Evolutionary conservation across 2,888 invertebrate species (phyloP).

Genomic region (Epiblema foenella): DNA sequence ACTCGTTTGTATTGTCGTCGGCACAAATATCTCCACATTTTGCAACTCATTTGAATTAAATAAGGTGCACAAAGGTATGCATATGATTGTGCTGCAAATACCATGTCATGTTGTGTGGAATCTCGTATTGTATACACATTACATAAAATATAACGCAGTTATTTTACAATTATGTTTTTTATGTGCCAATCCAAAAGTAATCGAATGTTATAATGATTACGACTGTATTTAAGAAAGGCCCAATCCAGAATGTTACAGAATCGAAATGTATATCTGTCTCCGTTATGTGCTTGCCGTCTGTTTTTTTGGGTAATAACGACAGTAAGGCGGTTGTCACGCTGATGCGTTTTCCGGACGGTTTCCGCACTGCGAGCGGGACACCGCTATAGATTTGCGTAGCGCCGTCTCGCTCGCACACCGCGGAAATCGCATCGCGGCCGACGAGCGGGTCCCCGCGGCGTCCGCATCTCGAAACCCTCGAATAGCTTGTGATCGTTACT

Average conservation of each 20-base stretch:
- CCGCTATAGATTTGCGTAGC: too few species aligned
- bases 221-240: too few species aligned
- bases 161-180: not conserved
- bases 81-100: not conserved
- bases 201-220: too few species aligned
- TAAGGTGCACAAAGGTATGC: not conserved
- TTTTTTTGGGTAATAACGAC: too few species aligned
- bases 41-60: not conserved
- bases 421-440: not conserved
- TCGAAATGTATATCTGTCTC: too few species aligned
- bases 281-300: too few species aligned
- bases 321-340: too few species aligned
- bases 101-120: not conserved
- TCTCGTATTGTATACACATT: not conserved
- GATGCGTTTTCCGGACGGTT: too few species aligned
- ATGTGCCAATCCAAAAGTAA: too few species aligned
- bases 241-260: too few species aligned
- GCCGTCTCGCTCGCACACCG: too few species aligned
- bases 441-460: not conserved
- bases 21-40: not conserved
- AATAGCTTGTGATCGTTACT: conserved; percentile 34
- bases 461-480: conserved; percentile 13
- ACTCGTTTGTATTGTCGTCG: not conserved
- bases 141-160: not conserved
- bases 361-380: too few species aligned